Evolutionary conservation across 2,888 invertebrate genomes (phyloP).

Genomic region (Periphyllus acericola): DNA sequence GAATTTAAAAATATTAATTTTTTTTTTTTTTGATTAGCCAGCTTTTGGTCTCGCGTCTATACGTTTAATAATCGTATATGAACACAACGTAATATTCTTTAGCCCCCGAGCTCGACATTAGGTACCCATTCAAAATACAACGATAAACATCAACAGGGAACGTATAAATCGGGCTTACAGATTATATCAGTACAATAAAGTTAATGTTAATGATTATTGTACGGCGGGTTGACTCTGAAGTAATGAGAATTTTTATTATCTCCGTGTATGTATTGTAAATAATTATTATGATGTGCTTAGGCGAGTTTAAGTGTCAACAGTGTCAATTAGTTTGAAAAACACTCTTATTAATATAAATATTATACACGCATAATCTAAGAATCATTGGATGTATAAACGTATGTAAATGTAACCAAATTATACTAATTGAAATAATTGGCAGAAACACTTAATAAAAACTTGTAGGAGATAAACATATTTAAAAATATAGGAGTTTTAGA

Average conservation of each 20-base stretch:
- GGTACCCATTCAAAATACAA: background rate
- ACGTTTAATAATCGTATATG: too few species aligned
- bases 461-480: background rate
- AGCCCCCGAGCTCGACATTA: too few species aligned
- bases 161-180: background rate
- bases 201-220: conserved; percentile 15
- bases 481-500: too few species aligned
- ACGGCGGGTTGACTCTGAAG: background rate
- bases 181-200: background rate
- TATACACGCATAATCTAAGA: background rate
- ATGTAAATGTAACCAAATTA: background rate
- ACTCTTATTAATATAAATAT: background rate
- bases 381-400: background rate
- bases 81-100: background rate
- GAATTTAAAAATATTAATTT: background rate
- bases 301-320: conserved; percentile 13
- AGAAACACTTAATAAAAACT: background rate
- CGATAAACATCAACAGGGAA: background rate
- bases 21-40: background rate
- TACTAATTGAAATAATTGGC: background rate
- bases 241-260: conserved; percentile 16
- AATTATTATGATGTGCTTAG: conserved; percentile 34
- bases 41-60: background rate
- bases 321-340: background rate
- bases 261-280: conserved; percentile 15